phyloP scores from a whole-genome alignment of 2,797 vertebrate genomes.

The Typhlichthys eigenmanni region DNA sequence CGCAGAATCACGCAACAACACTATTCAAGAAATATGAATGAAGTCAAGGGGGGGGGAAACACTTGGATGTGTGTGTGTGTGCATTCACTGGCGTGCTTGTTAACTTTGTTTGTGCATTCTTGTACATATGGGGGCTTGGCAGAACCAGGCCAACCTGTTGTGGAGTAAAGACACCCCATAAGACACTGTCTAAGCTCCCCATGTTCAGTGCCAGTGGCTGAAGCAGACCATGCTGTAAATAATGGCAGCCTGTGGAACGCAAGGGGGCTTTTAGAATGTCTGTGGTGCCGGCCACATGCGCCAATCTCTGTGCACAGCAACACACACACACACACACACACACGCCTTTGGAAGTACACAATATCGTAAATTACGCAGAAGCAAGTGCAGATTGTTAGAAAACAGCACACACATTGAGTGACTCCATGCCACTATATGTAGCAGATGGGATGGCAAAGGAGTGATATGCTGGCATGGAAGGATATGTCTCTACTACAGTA shows the following conservation, averaged over 20 bases:
- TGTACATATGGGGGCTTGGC: conserved; percentile 44
- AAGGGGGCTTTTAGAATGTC: conserved; percentile 36
- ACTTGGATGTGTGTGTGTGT: background rate
- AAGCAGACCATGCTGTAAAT: conserved; percentile 55
- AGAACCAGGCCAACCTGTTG: conserved; percentile 70
- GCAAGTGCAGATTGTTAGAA: background rate
- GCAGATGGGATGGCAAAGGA: background rate
- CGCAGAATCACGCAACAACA: too few species aligned
- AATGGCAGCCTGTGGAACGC: conserved; percentile 58
- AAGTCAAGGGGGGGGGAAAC: too few species aligned
- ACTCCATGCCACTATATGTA: background rate
- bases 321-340: conserved; percentile 9
- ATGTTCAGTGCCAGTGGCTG: conserved; percentile 50
- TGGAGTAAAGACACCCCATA: conserved; percentile 65
- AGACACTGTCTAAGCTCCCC: conserved; percentile 53
- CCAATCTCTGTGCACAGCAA: too few species aligned
- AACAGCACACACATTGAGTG: background rate
- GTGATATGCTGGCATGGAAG: background rate
- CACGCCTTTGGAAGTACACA: background rate
- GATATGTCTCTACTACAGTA: background rate
- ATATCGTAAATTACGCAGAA: background rate
- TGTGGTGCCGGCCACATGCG: background rate
- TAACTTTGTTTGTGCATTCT: conserved; percentile 22
- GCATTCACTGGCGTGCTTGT: background rate
- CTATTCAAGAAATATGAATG: too few species aligned